Base-by-base conservation (phyloP, 2,113 vertebrate species). In the Neotoma lepida region DNA sequence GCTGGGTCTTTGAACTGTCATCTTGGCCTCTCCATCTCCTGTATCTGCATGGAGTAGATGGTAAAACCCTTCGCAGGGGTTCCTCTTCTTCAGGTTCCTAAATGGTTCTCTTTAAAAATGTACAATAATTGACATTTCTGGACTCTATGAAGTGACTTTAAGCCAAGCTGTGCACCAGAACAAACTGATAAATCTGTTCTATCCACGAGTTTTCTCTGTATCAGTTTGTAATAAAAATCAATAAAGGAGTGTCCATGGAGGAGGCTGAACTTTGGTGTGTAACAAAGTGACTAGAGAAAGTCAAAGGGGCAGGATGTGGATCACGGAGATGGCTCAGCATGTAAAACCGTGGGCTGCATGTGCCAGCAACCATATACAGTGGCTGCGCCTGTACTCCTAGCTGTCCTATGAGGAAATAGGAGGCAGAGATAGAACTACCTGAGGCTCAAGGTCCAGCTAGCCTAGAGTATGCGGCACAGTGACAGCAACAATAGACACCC, bases 51-150 rank as follows among this genome's bases (percentile, higher is more conserved):
- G 35, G 56, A 89, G 9, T 22, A 56, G 84, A 90, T 58, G 9
- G 54, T 92, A 81, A 24, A 33, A 82, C 1, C 56, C 26, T 26
- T 33, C 46, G 51, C 41, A 82, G 66, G 13, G 68, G 73, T 35
- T 63, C 30, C 76, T 9, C 80, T 84, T 77, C 18, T 51, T 80
- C 9, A 85, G 90, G 71, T 81, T 71, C 39, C 20, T 85, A 51
- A 86, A 51, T 58, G 49, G 89, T 13, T 66, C 39, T 28, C 33
- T 96, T 61, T 58, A 39, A 33, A 93, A 94, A 71, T 82, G 46
- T 18, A 89, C 4, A 76, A 24, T 71, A 24, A 4, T 3, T 39
- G 56, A 44, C 41, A 56, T 63, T 63, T 24, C 5, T 14, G 39
- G 26, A 44, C 56, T 82, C 39, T 41, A 1, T 73, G 71, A 63